These are phyloP conservation scores for Labrus mixtus DNA, from an alignment of 2,113 vertebrate genomes.

Conservation along the genomic window DNA sequence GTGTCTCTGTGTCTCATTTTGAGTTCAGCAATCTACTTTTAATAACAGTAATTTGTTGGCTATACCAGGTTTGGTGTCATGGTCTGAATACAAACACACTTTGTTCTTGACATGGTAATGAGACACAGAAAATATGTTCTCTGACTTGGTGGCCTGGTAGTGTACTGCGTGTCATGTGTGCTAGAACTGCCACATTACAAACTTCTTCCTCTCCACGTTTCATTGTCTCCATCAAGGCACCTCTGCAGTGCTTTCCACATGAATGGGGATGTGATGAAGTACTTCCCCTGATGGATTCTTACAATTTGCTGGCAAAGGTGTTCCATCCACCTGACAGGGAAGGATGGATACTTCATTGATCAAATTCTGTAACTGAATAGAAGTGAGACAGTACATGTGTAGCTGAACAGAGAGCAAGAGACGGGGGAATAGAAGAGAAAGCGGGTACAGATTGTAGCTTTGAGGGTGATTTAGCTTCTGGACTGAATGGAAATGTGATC, in stretches of 20 bases:
- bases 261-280: conserved; percentile 58
- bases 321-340: conserved; percentile 59
- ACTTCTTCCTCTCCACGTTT: conserved; percentile 8
- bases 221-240: conserved; percentile 35
- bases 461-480: conserved; percentile 52
- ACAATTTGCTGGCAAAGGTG: conserved; percentile 58
- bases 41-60: conserved; percentile 72
- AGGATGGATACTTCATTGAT: conserved; percentile 50
- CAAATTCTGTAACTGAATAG: conserved; percentile 50
- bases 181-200: conserved; percentile 1
- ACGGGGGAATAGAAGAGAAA: conserved; percentile 64
- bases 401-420: conserved; percentile 52
- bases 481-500: conserved; percentile 52
- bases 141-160: conserved; percentile 15
- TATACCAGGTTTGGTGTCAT: conserved; percentile 39
- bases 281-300: conserved; percentile 42
- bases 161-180: not conserved
- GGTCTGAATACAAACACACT: conserved; percentile 27
- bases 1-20: conserved; percentile 63
- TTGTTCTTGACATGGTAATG: conserved; percentile 22
- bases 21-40: conserved; percentile 68
- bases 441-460: conserved; percentile 26
- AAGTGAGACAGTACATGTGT: conserved; percentile 57
- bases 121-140: conserved; percentile 28
- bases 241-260: conserved; percentile 41